These are phyloP conservation scores for Globodera rostochiensis DNA, from an alignment of 1,140 invertebrate species.

Conservation along the genomic window DNA sequence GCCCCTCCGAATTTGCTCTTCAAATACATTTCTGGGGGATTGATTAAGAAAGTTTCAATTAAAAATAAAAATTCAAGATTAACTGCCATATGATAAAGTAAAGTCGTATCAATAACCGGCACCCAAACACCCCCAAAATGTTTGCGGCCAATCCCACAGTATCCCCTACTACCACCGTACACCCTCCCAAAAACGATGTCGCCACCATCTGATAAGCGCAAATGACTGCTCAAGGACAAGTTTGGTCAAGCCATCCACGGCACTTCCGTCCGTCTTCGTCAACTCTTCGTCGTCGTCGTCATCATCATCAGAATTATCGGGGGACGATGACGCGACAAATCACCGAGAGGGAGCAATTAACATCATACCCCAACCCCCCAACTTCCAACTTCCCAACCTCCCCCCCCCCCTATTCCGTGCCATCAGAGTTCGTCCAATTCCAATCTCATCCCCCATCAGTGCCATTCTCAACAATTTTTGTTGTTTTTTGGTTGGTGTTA, in stretches of 20 bases:
- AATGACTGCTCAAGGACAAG: constrained; percentile 10
- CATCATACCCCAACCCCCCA: background rate
- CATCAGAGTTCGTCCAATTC: too few relatives aligned
- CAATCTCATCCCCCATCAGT: background rate
- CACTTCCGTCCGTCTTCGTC: constrained; percentile 1
- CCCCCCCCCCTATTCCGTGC: too few relatives aligned
- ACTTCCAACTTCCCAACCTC: too few relatives aligned
- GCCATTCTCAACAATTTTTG: background rate
- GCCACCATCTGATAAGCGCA: constrained; percentile 8
- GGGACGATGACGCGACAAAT: background rate
- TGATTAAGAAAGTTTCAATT: too few relatives aligned
- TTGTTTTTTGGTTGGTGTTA: background rate
- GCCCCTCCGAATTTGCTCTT: too few relatives aligned
- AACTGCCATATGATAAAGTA: too few relatives aligned
- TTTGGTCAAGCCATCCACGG: background rate
- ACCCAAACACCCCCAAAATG: too few relatives aligned
- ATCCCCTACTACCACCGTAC: background rate
- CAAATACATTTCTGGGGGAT: too few relatives aligned
- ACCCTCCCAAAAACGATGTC: background rate
- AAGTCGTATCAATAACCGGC: too few relatives aligned
- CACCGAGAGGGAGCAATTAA: constrained; percentile 11
- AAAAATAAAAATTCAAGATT: too few relatives aligned
- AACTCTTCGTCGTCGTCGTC: background rate
- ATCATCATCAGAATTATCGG: background rate
- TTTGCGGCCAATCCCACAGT: background rate